Percentiles rank a stretch among this genome's conserved stretches.
Conservation (phyloP, 2,113 vertebrate species). For the Poicephalus meyeri region DNA sequence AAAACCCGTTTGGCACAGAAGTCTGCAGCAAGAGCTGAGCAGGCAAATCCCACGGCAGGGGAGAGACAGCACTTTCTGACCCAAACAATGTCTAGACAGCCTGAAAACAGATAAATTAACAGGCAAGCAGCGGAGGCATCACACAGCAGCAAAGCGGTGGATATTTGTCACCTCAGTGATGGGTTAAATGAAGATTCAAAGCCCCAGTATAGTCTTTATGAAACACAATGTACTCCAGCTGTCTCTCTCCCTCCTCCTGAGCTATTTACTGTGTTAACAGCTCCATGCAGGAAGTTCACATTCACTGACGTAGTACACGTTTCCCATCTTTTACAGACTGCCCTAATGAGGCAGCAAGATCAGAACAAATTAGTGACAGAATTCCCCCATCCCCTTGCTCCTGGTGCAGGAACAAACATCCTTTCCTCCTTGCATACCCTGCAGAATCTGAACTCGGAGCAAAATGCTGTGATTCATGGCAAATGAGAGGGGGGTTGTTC, state of each 20-base stretch:
- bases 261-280: slow-evolving; percentile 58
- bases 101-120: slow-evolving; percentile 78
- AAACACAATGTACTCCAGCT: slow-evolving; percentile 58
- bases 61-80: slow-evolving; percentile 68
- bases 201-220: slow-evolving; percentile 41
- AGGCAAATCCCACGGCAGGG: slow-evolving; percentile 57
- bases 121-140: slow-evolving; percentile 67
- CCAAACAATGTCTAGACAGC: slow-evolving; percentile 79
- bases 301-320: not conserved
- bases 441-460: not conserved
- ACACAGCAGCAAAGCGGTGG: slow-evolving; percentile 58
- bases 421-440: not conserved
- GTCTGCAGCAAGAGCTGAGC: slow-evolving; percentile 63
- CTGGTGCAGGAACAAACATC: not conserved
- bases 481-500: not conserved
- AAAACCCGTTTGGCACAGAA: slow-evolving; percentile 47
- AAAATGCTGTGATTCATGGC: not conserved
- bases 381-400: not conserved
- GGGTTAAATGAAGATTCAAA: slow-evolving; percentile 66
- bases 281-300: slow-evolving; percentile 40
- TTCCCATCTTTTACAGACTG: slow-evolving; percentile 11
- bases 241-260: slow-evolving; percentile 32
- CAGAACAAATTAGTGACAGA: slow-evolving; percentile 69
- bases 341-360: slow-evolving; percentile 66
- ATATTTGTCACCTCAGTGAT: slow-evolving; percentile 68